A percentile compares a stretch with the other conserved stretches of the same genome.
These are phyloP conservation scores for Malacosoma neustria DNA, from an alignment of 2,888 invertebrate genomes.

Conservation along the genomic window DNA sequence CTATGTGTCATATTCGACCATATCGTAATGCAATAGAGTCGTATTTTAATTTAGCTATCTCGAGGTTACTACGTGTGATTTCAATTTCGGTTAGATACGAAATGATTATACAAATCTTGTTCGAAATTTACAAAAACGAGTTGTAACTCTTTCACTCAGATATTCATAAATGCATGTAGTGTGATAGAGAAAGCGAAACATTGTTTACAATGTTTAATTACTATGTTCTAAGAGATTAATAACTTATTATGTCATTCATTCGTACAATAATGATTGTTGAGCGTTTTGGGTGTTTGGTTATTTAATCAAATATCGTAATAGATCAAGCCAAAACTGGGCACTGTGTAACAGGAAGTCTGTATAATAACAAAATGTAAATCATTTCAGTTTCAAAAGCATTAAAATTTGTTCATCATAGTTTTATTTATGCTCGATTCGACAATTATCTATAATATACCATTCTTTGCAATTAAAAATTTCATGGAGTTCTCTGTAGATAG, in stretches of 20 bases:
- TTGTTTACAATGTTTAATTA: neutral
- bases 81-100: neutral
- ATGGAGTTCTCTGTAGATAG: too few species aligned
- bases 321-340: neutral
- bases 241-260: neutral
- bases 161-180: neutral
- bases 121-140: neutral
- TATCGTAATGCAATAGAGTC: constrained; percentile 17
- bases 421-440: too few species aligned
- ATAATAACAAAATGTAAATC: too few species aligned
- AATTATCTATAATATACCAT: too few species aligned
- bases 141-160: neutral
- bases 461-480: too few species aligned
- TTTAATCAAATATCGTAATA: neutral
- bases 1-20: constrained; percentile 21
- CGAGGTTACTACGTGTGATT: constrained; percentile 10
- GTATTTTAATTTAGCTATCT: constrained; percentile 6
- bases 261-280: neutral
- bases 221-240: neutral
- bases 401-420: too few species aligned
- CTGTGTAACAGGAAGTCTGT: neutral
- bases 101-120: neutral
- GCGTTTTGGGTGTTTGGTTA: neutral
- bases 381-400: too few species aligned
- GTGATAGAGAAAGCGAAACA: neutral